Conservation (phyloP, 2,888 invertebrate genomes). For the Drosophila acutilabella region DNA sequence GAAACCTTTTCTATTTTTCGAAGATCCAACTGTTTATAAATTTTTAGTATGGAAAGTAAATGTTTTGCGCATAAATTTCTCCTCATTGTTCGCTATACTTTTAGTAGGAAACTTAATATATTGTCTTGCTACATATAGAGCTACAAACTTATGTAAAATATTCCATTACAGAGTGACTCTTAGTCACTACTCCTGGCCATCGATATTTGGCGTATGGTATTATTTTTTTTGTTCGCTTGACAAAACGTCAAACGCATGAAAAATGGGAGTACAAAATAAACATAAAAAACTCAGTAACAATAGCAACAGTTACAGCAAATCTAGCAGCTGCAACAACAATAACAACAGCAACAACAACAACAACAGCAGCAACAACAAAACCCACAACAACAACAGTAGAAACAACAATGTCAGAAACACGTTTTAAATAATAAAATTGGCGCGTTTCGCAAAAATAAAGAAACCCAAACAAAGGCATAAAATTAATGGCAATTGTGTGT, state of each 20-base stretch:
- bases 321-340: constrained; percentile 37
- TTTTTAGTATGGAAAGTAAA: no score
- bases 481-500: constrained; percentile 56
- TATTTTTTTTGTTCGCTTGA: constrained; percentile 16
- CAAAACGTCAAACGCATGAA: constrained; percentile 74
- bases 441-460: constrained; percentile 29
- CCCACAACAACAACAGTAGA: constrained; percentile 5
- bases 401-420: constrained; percentile 61
- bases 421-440: constrained; percentile 61
- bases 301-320: constrained; percentile 52
- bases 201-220: not conserved
- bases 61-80: no score
- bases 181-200: not conserved
- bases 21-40: no score
- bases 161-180: not conserved
- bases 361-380: constrained; percentile 33
- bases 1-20: no score
- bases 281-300: constrained; percentile 28
- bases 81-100: no score
- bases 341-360: constrained; percentile 32
- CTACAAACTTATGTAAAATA: no score
- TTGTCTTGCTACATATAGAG: not conserved
- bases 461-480: constrained; percentile 44
- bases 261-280: constrained; percentile 50
- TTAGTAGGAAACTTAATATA: no score